Conservation (phyloP, 2,888 invertebrate genomes). For the Dascillus cervinus region DNA sequence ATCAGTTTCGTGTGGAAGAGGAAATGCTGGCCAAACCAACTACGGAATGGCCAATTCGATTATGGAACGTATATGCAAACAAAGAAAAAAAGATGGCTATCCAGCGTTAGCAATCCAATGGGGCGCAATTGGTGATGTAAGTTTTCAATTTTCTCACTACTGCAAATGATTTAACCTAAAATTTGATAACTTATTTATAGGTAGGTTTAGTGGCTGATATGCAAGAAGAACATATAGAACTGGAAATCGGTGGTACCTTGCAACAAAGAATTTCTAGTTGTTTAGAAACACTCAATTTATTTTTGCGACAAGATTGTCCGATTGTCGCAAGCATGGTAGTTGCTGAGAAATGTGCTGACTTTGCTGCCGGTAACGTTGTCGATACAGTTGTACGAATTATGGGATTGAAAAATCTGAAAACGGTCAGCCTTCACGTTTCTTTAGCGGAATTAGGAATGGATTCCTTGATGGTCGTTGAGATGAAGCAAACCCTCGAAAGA, state of each 20-base stretch:
- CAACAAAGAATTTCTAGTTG: constrained; percentile 61
- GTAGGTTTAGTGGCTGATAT: constrained; percentile 61
- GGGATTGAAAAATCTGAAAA: constrained; percentile 54
- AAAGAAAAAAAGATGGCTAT: constrained; percentile 57
- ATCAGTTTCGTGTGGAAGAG: constrained; percentile 84
- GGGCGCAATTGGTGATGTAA: constrained; percentile 46
- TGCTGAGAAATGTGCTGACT: constrained; percentile 60
- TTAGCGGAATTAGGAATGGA: constrained; percentile 93
- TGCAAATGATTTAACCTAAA: neutral
- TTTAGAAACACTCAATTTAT: constrained; percentile 53
- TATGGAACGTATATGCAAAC: constrained; percentile 83
- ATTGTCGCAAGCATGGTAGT: constrained; percentile 80
- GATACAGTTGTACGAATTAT: constrained; percentile 60
- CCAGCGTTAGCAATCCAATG: constrained; percentile 84
- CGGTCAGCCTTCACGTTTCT: constrained; percentile 60
- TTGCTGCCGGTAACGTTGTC: constrained; percentile 59
- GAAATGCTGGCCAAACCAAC: constrained; percentile 86
- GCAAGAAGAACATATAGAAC: too few relatives aligned
- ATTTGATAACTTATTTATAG: constrained; percentile 17
- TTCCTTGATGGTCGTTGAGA: constrained; percentile 94
- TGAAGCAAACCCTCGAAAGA: constrained; percentile 84
- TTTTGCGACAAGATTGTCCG: constrained; percentile 50
- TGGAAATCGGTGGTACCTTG: constrained; percentile 52
- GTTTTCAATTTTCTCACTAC: constrained; percentile 29
- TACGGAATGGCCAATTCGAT: constrained; percentile 86